Evolutionary conservation across 2,888 invertebrate species (phyloP).

Genomic region (Drosophila picticornis): DNA sequence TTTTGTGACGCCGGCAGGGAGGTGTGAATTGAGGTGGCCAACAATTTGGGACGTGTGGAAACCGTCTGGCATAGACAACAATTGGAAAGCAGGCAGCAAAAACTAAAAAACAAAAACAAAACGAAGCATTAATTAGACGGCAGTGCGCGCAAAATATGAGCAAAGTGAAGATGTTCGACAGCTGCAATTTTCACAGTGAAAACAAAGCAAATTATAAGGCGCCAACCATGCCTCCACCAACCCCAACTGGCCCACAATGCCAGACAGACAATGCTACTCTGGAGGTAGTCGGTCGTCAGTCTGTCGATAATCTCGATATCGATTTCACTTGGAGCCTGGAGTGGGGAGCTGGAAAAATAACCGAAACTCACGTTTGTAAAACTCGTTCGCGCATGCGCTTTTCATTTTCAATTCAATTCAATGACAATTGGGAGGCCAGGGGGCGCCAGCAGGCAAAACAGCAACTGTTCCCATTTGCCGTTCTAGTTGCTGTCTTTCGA

Average conservation of each 20-base stretch:
- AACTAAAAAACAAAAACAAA: constrained; percentile 58
- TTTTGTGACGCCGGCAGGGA: constrained; percentile 11
- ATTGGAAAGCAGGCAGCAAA: constrained; percentile 67
- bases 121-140: constrained; percentile 70
- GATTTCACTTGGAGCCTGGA: constrained; percentile 63
- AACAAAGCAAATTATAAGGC: constrained; percentile 64
- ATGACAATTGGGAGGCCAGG: constrained; percentile 65
- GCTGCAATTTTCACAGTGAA: constrained; percentile 66
- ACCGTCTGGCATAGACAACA: constrained; percentile 39
- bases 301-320: constrained; percentile 64
- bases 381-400: constrained; percentile 69
- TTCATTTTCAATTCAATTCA: constrained; percentile 76
- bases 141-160: constrained; percentile 47
- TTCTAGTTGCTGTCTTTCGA: constrained; percentile 51
- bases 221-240: neutral
- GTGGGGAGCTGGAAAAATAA: constrained; percentile 27
- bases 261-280: constrained; percentile 6
- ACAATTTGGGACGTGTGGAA: constrained; percentile 54
- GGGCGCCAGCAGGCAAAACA: constrained; percentile 46
- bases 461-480: constrained; percentile 65
- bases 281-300: neutral
- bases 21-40: neutral
- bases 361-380: constrained; percentile 53
- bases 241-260: neutral
- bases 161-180: constrained; percentile 67